Percentiles rank a stretch among this genome's conserved stretches.
Conservation (phyloP, 2,113 vertebrate species). For the Aix galericulata region DNA sequence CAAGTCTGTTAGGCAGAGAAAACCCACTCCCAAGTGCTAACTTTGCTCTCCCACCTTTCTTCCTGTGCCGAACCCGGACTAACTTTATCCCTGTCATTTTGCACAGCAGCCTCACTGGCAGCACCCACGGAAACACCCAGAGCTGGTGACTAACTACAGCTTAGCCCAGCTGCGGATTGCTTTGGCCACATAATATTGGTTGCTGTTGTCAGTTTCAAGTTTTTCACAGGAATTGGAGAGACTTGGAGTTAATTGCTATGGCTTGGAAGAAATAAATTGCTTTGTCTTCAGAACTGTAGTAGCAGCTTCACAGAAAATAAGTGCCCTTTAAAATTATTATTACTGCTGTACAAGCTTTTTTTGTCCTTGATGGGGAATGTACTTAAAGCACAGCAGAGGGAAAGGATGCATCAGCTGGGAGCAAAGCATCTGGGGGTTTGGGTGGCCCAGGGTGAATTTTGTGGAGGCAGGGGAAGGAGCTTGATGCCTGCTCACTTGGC, state of each 20-base stretch:
- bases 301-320: neutral
- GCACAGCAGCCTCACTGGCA: neutral
- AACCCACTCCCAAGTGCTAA: neutral
- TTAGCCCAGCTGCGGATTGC: neutral
- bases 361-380: conserved; percentile 9
- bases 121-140: neutral
- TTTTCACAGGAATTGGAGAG: neutral
- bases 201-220: neutral
- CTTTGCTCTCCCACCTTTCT: neutral
- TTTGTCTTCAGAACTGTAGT: neutral
- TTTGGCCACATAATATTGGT: neutral
- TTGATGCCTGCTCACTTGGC: accelerated
- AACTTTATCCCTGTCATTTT: neutral
- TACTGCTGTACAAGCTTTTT: neutral
- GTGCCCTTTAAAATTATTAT: neutral
- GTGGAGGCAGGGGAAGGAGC: neutral
- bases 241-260: neutral
- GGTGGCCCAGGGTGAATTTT: neutral
- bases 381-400: neutral
- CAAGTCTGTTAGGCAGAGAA: neutral
- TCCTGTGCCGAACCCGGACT: neutral
- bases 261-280: neutral
- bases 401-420: neutral
- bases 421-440: neutral
- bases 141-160: neutral